phyloP scores from a whole-genome alignment of 1,140 invertebrate species.

The Pseudomyrmex dendroicus region DNA sequence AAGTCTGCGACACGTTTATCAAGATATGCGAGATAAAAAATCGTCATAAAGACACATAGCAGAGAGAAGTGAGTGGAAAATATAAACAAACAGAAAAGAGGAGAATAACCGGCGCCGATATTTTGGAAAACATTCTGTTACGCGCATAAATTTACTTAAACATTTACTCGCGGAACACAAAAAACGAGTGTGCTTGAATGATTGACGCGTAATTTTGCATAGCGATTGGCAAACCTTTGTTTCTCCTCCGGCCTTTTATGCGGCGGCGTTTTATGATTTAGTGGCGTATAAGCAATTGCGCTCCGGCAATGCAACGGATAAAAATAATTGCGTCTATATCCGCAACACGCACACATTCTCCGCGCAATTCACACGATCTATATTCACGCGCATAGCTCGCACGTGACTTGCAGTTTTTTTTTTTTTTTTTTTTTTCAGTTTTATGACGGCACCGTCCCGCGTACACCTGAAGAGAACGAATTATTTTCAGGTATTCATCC shows the following conservation, averaged over 20 bases:
- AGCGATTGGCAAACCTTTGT: not conserved
- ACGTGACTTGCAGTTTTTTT: not conserved
- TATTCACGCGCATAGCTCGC: slow-evolving; percentile 7
- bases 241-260: not conserved
- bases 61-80: too few species aligned
- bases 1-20: slow-evolving; percentile 5
- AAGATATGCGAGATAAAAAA: not conserved
- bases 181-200: not conserved
- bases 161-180: not conserved
- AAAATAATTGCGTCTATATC: slow-evolving; percentile 40
- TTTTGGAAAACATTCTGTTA: not conserved
- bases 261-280: not conserved
- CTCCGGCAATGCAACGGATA: not conserved
- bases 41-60: not conserved
- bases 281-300: slow-evolving; percentile 14
- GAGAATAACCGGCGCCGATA: not conserved
- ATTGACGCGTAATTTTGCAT: slow-evolving; percentile 8
- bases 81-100: not conserved
- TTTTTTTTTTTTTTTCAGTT: too few species aligned
- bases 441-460: too few species aligned
- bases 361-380: slow-evolving; percentile 33
- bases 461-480: slow-evolving; percentile 40
- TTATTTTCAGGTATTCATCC: slow-evolving; percentile 52
- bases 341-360: not conserved
- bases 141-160: slow-evolving; percentile 9